phyloP scores from a whole-genome alignment of 2,113 vertebrate species.

The Rhinopomastus cyanomelas region DNA sequence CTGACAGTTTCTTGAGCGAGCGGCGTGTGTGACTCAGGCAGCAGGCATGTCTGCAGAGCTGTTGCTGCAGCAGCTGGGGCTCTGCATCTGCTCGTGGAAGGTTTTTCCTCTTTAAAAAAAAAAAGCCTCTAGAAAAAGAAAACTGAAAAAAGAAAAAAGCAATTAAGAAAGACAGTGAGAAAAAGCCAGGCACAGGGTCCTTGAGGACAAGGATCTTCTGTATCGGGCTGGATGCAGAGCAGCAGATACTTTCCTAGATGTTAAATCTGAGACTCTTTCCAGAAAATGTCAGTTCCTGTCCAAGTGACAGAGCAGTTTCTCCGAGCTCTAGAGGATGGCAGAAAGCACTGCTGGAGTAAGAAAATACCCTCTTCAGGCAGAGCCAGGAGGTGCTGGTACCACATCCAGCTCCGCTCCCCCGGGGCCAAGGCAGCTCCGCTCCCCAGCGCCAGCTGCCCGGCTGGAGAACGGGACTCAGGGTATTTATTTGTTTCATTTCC shows the following conservation, averaged over 20 bases:
- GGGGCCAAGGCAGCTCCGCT: background rate
- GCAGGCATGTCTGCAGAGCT: slow-evolving; percentile 57
- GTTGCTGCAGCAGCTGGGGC: slow-evolving; percentile 1
- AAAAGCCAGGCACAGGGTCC: background rate
- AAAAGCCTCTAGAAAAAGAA: background rate
- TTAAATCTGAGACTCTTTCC: slow-evolving; percentile 5
- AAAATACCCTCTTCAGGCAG: fast-evolving
- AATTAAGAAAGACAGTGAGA: background rate
- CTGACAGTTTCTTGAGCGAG: background rate
- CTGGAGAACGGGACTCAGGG: background rate
- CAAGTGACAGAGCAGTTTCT: slow-evolving; percentile 59
- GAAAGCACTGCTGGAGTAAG: background rate
- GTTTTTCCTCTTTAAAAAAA: background rate
- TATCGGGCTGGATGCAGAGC: background rate
- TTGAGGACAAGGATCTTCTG: background rate
- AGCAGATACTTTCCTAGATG: slow-evolving; percentile 13
- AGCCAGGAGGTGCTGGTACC: fast-evolving
- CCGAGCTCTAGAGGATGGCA: background rate
- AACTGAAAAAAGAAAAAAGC: background rate
- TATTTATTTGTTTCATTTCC: background rate
- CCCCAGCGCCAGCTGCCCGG: fast-evolving
- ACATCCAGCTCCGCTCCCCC: background rate
- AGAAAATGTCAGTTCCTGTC: slow-evolving; percentile 46
- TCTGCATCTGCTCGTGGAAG: background rate
- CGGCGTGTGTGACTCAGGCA: slow-evolving; percentile 36